These are phyloP conservation scores for Paratrypauchen microcephalus DNA, from an alignment of 2,797 vertebrate species.

Conservation along the genomic window DNA sequence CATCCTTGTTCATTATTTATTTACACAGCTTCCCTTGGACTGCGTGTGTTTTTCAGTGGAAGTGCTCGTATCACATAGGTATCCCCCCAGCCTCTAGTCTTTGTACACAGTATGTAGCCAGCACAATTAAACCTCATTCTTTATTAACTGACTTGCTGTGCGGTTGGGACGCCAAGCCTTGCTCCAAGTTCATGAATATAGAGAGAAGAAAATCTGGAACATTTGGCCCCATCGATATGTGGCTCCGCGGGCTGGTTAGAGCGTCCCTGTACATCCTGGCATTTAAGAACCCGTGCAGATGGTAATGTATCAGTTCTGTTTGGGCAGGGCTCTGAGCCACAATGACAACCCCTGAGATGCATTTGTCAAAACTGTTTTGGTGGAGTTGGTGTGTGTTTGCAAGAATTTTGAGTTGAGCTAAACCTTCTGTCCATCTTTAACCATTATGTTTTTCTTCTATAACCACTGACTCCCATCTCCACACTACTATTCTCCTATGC, in stretches of 20 bases:
- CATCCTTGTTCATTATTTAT: constrained; percentile 75
- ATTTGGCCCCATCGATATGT: constrained; percentile 48
- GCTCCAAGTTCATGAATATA: constrained; percentile 27
- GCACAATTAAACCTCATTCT: constrained; percentile 57
- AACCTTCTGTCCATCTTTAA: constrained; percentile 13
- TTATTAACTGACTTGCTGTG: constrained; percentile 51
- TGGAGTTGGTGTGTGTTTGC: constrained; percentile 18
- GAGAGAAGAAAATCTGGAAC: constrained; percentile 29
- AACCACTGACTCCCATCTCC: constrained; percentile 22
- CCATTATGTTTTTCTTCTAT: constrained; percentile 26
- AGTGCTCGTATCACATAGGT: constrained; percentile 46
- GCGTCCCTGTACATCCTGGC: constrained; percentile 47
- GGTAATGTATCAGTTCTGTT: constrained; percentile 58
- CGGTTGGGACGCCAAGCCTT: constrained; percentile 36
- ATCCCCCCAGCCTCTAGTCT: constrained; percentile 26
- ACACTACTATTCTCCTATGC: constrained; percentile 50
- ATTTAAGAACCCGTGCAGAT: constrained; percentile 58
- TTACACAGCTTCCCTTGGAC: constrained; percentile 58
- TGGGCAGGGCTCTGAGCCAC: constrained; percentile 50
- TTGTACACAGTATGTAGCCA: constrained; percentile 32
- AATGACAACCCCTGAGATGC: constrained; percentile 45
- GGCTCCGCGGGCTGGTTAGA: constrained; percentile 43
- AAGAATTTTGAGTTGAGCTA: not conserved
- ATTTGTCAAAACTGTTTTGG: constrained; percentile 37
- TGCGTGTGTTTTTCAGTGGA: constrained; percentile 51